These are phyloP conservation scores for Amphimedon queenslandica DNA, from an alignment of 37 sponge, comb jelly and placozoan species.

Conservation along the genomic window DNA sequence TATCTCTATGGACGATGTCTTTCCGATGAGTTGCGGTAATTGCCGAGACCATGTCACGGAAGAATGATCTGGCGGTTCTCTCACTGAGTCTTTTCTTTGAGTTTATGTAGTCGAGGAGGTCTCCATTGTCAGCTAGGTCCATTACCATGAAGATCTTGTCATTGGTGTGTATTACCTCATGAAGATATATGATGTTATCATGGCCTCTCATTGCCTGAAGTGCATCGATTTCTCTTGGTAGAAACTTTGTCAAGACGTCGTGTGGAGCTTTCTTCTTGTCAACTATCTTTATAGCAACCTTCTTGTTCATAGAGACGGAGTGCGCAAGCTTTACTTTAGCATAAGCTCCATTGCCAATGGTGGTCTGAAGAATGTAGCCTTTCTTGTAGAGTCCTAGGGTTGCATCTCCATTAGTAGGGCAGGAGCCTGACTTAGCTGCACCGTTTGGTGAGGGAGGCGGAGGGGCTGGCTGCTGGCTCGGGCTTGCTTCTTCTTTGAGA, in stretches of 20 bases:
- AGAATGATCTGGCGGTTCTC: slow-evolving; percentile 53
- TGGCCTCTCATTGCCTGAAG: slow-evolving; percentile 40
- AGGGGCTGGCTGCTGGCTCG: too few relatives aligned
- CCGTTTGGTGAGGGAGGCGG: not conserved
- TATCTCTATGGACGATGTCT: slow-evolving; percentile 85
- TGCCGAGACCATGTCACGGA: slow-evolving; percentile 64
- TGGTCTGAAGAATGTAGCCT: slow-evolving; percentile 57
- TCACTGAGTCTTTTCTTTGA: slow-evolving; percentile 62
- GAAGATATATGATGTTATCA: slow-evolving; percentile 62
- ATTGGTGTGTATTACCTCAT: slow-evolving; percentile 78
- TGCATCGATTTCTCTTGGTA: slow-evolving; percentile 82
- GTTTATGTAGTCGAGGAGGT: slow-evolving; percentile 92
- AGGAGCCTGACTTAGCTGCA: not conserved
- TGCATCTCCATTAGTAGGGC: not conserved
- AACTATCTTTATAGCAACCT: slow-evolving; percentile 90
- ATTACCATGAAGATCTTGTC: slow-evolving; percentile 77
- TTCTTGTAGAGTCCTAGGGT: slow-evolving; percentile 29
- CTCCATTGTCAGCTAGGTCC: slow-evolving; percentile 89
- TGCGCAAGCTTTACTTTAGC: slow-evolving; percentile 88
- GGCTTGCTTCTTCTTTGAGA: too few relatives aligned
- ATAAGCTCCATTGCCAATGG: slow-evolving; percentile 89
- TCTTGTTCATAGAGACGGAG: slow-evolving; percentile 32
- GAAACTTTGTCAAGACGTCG: slow-evolving; percentile 81
- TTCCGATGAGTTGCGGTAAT: slow-evolving; percentile 62
- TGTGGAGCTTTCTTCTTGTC: slow-evolving; percentile 79